Evolutionary conservation across 2,888 invertebrate species (phyloP).

Genomic region (Melanargia galathea): DNA sequence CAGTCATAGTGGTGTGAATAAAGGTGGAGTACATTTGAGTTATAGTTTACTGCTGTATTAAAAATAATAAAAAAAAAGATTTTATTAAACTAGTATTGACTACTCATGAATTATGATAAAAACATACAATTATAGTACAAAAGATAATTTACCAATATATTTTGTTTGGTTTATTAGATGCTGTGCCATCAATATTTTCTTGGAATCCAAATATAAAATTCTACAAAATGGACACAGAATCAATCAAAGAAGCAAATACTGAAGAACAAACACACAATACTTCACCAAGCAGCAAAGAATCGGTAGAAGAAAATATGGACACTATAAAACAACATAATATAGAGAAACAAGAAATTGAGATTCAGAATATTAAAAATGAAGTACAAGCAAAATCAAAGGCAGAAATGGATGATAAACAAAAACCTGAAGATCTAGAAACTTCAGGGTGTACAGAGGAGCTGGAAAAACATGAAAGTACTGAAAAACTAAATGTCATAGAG

Average conservation of each 20-base stretch:
- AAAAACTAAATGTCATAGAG: constrained; percentile 34
- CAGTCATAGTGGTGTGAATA: too few relatives aligned
- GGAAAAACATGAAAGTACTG: constrained; percentile 4
- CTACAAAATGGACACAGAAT: constrained; percentile 33
- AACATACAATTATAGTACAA: not conserved
- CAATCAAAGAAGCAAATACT: constrained; percentile 19
- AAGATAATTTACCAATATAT: not conserved
- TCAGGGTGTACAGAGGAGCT: not conserved
- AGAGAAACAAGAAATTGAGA: constrained; percentile 62
- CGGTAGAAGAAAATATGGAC: constrained; percentile 67
- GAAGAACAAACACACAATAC: constrained; percentile 40
- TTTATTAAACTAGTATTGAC: too few relatives aligned
- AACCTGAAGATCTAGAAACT: not conserved
- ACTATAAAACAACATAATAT: constrained; percentile 69
- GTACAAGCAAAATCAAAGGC: constrained; percentile 4
- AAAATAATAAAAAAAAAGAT: too few relatives aligned
- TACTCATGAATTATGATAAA: not conserved
- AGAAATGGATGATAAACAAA: constrained; percentile 20
- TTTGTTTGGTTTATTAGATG: constrained; percentile 69
- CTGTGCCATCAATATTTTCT: constrained; percentile 87
- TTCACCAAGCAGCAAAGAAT: constrained; percentile 53
- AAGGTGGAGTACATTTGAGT: too few relatives aligned
- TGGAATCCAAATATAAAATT: constrained; percentile 63
- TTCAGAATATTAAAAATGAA: constrained; percentile 41
- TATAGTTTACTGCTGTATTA: too few relatives aligned